Percentiles rank a stretch among this genome's conserved stretches.
These are phyloP conservation scores for Pipistrellus kuhlii DNA, from an alignment of 2,797 vertebrate genomes.

Conservation along the genomic window DNA sequence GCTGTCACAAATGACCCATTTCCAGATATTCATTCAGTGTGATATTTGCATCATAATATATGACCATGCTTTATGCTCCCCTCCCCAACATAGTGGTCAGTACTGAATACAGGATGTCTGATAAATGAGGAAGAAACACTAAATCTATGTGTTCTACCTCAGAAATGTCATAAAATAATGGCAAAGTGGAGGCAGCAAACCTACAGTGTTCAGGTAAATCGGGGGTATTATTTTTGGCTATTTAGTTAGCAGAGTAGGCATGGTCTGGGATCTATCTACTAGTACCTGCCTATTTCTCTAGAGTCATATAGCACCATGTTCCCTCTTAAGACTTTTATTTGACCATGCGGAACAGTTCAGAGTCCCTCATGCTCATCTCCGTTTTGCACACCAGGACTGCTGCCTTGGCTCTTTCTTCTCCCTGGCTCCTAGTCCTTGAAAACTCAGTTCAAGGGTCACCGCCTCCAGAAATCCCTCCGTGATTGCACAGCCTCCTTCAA, in stretches of 20 bases:
- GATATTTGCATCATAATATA: conserved; percentile 18
- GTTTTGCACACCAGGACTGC: not conserved
- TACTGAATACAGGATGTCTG: not conserved
- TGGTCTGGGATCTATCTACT: too few relatives aligned
- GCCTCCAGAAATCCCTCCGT: not conserved
- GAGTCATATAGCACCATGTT: not conserved
- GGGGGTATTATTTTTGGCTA: not conserved
- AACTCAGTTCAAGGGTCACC: not conserved
- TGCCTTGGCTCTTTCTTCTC: not conserved
- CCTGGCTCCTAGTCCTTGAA: not conserved
- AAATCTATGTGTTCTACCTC: not conserved
- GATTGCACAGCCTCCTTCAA: not conserved
- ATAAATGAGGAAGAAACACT: conserved; percentile 50
- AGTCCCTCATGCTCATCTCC: not conserved
- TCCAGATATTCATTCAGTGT: conserved; percentile 18
- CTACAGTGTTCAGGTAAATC: not conserved
- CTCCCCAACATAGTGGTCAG: not conserved
- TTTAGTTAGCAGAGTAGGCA: not conserved
- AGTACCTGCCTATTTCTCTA: not conserved
- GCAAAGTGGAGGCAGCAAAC: not conserved
- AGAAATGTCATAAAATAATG: conserved; percentile 35
- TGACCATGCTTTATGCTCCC: not conserved
- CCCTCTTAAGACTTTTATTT: not conserved
- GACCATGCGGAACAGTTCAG: not conserved
- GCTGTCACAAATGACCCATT: conserved; percentile 22